A percentile compares a stretch with the other conserved stretches of the same genome.
phyloP scores from a whole-genome alignment of 2,797 vertebrate genomes.

The Setipinna tenuifilis region DNA sequence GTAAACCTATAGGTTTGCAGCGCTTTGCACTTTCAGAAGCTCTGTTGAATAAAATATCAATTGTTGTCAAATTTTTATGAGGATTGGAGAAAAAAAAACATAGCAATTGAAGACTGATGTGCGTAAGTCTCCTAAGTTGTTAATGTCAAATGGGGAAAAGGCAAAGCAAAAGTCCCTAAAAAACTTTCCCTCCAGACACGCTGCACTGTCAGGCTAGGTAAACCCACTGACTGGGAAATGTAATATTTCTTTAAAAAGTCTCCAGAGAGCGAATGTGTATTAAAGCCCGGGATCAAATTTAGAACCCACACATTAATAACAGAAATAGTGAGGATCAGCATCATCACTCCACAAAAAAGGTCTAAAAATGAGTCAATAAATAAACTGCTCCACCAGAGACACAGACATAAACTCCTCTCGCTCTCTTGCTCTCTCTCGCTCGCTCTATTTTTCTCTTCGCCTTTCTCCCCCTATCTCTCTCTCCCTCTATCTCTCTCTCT shows the following conservation, averaged over 20 bases:
- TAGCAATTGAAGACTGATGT: not conserved
- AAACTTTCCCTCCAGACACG: not conserved
- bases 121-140: not conserved
- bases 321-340: not conserved
- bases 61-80: constrained; percentile 7
- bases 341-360: not conserved
- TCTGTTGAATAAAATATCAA: not conserved
- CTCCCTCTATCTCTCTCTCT: too few relatives aligned
- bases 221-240: not conserved
- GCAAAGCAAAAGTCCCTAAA: not conserved
- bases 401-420: not conserved
- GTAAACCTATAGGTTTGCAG: not conserved
- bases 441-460: too few relatives aligned
- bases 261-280: not conserved
- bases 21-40: not conserved
- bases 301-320: not conserved
- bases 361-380: not conserved
- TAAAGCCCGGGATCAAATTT: not conserved
- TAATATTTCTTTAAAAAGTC: not conserved
- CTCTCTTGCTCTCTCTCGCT: too few relatives aligned
- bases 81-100: not conserved
- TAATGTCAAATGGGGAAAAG: not conserved
- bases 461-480: too few relatives aligned
- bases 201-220: not conserved
- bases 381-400: not conserved